Conservation (phyloP, 1,140 invertebrate species). For the Eriocheir sinensis region DNA sequence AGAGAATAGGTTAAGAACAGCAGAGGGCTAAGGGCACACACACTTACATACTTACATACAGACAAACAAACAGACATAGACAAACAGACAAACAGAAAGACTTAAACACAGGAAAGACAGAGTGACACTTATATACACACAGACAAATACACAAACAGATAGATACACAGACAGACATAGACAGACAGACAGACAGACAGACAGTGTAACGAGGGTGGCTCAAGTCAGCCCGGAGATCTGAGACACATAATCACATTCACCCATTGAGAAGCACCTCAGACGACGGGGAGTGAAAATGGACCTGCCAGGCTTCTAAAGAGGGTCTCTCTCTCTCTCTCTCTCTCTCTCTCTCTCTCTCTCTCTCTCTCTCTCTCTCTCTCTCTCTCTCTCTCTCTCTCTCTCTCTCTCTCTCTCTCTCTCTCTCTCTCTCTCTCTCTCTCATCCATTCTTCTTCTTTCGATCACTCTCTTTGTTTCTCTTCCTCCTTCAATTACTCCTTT, state of each 20-base stretch:
- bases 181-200: background rate
- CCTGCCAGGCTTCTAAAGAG: background rate
- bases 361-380: no score
- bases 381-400: no score
- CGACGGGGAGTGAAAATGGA: background rate
- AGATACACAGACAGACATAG: no score
- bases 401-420: no score
- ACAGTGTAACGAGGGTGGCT: background rate
- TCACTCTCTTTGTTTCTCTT: background rate
- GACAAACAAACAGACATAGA: background rate
- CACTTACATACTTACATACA: background rate
- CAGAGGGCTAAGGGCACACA: no score
- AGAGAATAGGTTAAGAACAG: background rate
- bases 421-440: no score
- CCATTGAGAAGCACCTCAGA: background rate
- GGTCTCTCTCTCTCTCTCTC: background rate
- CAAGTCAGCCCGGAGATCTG: background rate
- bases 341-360: background rate
- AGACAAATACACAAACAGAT: no score
- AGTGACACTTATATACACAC: no score
- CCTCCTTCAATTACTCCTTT: background rate
- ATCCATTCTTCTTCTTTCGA: background rate
- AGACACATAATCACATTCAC: conserved; percentile 1
- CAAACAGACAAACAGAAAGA: background rate
- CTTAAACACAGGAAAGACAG: no score